A percentile compares a stretch with the other conserved stretches of the same genome.
phyloP scores from a whole-genome alignment of 2,888 invertebrate genomes.

The Julus scanicus region DNA sequence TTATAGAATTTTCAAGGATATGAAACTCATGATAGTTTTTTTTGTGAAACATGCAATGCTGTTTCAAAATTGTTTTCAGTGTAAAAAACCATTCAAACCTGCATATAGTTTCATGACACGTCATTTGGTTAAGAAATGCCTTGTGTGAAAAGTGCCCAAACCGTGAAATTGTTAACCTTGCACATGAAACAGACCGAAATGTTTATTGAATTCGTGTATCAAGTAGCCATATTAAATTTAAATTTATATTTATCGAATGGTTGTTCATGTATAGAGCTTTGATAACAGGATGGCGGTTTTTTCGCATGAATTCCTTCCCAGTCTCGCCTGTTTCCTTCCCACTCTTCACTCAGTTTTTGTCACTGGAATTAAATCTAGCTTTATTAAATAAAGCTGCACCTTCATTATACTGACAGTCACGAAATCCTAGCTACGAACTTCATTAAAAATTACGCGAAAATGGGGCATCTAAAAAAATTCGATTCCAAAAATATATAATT shows the following conservation, averaged over 20 bases:
- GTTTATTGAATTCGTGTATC: not conserved
- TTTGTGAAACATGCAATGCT: too few relatives aligned
- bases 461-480: not conserved
- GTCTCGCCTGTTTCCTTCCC: not conserved
- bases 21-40: too few relatives aligned
- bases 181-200: not conserved
- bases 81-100: too few relatives aligned
- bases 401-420: not conserved
- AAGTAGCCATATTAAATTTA: not conserved
- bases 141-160: too few relatives aligned
- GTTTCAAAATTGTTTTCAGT: too few relatives aligned
- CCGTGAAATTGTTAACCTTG: too few relatives aligned
- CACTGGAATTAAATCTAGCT: not conserved
- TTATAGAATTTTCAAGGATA: too few relatives aligned
- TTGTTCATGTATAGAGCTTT: not conserved
- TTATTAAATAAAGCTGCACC: conserved; percentile 33
- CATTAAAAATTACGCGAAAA: conserved; percentile 24
- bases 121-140: too few relatives aligned
- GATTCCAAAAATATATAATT: conserved; percentile 12
- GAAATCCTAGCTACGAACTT: conserved; percentile 24
- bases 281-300: not conserved
- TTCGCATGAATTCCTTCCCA: not conserved
- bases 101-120: too few relatives aligned
- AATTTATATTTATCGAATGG: conserved; percentile 3
- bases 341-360: not conserved